A percentile compares a stretch with the other conserved stretches of the same genome.
phyloP scores from a whole-genome alignment of 2,888 invertebrate species.

The Pimpla rufipes region DNA sequence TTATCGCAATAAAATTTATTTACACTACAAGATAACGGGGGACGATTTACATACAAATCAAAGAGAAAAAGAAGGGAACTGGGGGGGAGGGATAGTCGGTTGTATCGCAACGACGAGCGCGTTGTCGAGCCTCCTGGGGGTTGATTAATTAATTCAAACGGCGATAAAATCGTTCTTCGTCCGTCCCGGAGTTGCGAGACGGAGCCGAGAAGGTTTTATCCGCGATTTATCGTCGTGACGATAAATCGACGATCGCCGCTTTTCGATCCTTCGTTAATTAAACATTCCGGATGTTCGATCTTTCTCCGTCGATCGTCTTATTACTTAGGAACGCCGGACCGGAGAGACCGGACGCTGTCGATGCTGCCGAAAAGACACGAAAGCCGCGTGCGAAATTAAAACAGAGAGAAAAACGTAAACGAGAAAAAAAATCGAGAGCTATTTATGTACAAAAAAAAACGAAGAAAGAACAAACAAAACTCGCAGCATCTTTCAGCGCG shows the following conservation, averaged over 20 bases:
- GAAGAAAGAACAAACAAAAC: too few species aligned
- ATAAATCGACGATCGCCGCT: slow-evolving; percentile 20
- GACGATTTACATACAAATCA: slow-evolving; percentile 75
- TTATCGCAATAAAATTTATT: slow-evolving; percentile 84
- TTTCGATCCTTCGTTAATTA: slow-evolving; percentile 36
- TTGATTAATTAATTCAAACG: slow-evolving; percentile 7
- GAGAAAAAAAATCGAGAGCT: slow-evolving; percentile 33
- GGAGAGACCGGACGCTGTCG: background rate
- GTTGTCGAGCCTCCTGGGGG: slow-evolving; percentile 5
- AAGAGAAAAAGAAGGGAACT: slow-evolving; percentile 32
- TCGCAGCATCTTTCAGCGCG: slow-evolving; percentile 35
- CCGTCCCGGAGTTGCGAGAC: slow-evolving; percentile 55
- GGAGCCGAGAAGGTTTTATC: slow-evolving; percentile 48
- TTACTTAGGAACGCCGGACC: slow-evolving; percentile 46
- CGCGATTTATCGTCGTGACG: background rate
- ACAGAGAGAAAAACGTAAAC: slow-evolving; percentile 34
- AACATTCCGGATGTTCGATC: background rate
- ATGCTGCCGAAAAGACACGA: slow-evolving; percentile 21
- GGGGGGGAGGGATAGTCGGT: slow-evolving; percentile 35
- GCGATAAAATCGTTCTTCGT: slow-evolving; percentile 56
- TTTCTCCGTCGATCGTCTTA: slow-evolving; percentile 26
- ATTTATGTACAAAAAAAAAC: slow-evolving; percentile 54
- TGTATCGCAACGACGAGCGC: slow-evolving; percentile 37
- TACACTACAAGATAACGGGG: slow-evolving; percentile 84
- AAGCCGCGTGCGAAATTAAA: slow-evolving; percentile 3